A percentile compares a stretch with the other conserved stretches of the same genome.
phyloP scores from a whole-genome alignment of 2,888 invertebrate species.

The Ctenicera cuprea region DNA sequence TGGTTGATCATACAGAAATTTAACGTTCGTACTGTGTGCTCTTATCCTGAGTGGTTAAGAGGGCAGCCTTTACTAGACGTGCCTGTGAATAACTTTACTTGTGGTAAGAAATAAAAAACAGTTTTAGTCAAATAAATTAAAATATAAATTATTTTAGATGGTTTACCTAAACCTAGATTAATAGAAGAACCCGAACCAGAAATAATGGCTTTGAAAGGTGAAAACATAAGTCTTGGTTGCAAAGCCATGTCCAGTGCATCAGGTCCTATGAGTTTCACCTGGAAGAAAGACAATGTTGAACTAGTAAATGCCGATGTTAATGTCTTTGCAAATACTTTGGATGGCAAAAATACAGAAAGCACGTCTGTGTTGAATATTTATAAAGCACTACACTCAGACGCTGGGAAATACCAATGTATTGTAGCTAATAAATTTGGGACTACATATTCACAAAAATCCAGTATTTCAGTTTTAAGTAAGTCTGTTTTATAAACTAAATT shows the following conservation, averaged over 20 bases:
- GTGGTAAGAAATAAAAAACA: conserved; percentile 71
- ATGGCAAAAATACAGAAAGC: conserved; percentile 79
- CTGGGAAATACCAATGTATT: conserved; percentile 95
- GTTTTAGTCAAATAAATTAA: not conserved
- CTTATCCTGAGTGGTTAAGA: conserved; percentile 86
- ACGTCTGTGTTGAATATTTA: conserved; percentile 84
- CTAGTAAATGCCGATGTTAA: conserved; percentile 67
- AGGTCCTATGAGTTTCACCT: conserved; percentile 85
- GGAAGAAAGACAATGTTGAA: conserved; percentile 91
- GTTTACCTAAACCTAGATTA: conserved; percentile 90
- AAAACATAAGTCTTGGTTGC: conserved; percentile 88
- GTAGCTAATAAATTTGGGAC: conserved; percentile 92
- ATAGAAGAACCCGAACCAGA: conserved; percentile 87
- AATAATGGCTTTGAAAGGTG: conserved; percentile 91
- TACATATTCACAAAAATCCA: conserved; percentile 90
- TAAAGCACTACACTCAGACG: conserved; percentile 86
- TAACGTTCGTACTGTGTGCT: conserved; percentile 82
- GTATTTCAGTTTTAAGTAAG: conserved; percentile 88
- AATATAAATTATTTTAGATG: conserved; percentile 72
- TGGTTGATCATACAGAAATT: conserved; percentile 81
- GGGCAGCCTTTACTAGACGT: conserved; percentile 82
- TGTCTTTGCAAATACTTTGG: conserved; percentile 71
- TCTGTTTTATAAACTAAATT: too few species aligned
- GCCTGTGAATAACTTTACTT: conserved; percentile 80
- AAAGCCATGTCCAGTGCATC: conserved; percentile 87